These are phyloP conservation scores for Heteromormyrus szaboi DNA, from an alignment of 2,797 vertebrate species.

Conservation along the genomic window DNA sequence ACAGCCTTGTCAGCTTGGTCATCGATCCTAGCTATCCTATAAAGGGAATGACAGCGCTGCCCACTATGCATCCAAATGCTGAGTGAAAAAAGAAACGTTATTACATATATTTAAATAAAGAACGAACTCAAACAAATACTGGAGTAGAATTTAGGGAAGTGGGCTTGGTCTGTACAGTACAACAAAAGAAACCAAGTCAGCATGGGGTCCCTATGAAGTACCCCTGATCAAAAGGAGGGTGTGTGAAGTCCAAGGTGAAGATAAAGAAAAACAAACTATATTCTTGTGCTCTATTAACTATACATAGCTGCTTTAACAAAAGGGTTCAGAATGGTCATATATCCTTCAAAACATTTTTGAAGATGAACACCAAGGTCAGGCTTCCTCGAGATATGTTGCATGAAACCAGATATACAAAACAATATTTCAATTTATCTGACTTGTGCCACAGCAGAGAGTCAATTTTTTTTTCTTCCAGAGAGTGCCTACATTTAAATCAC, in stretches of 20 bases:
- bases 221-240: constrained; percentile 4
- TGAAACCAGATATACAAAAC: neutral
- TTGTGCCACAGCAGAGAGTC: neutral
- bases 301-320: constrained; percentile 8
- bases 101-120: neutral
- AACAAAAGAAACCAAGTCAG: constrained; percentile 6
- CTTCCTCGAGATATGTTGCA: neutral
- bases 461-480: neutral
- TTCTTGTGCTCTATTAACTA: neutral
- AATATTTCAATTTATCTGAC: neutral
- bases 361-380: neutral
- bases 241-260: neutral
- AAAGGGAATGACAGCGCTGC: neutral
- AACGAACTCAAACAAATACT: neutral
- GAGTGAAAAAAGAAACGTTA: neutral
- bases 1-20: neutral
- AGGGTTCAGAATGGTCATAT: constrained; percentile 1
- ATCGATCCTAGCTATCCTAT: neutral
- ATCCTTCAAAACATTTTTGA: neutral
- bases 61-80: neutral
- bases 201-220: neutral
- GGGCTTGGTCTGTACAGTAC: neutral
- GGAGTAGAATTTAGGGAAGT: constrained; percentile 7
- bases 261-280: constrained; percentile 8
- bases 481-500: neutral